Conservation (phyloP, 2,888 invertebrate genomes). For the Microctonus brassicae region DNA sequence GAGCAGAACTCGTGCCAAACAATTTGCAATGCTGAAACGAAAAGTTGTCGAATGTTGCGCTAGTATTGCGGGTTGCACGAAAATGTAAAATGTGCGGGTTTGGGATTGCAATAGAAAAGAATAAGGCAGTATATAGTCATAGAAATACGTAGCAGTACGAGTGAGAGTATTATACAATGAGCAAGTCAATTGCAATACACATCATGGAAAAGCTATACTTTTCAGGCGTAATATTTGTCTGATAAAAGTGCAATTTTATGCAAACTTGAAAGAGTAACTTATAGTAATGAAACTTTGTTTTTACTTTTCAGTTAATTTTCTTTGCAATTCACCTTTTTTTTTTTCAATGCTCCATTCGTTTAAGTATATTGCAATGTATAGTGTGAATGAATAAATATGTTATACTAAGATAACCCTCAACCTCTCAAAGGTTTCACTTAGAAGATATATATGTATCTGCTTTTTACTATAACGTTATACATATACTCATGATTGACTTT, state of each 20-base stretch:
- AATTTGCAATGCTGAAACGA: constrained; percentile 67
- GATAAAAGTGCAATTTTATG: neutral
- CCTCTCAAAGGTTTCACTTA: neutral
- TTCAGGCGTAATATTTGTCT: neutral
- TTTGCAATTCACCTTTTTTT: neutral
- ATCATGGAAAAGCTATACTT: neutral
- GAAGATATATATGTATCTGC: neutral
- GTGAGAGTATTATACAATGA: neutral
- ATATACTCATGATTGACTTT: neutral
- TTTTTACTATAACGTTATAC: neutral
- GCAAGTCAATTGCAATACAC: constrained; percentile 3
- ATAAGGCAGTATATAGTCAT: neutral
- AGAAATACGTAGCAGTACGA: too few relatives aligned
- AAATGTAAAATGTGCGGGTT: constrained; percentile 34
- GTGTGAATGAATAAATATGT: neutral
- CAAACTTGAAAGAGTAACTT: neutral
- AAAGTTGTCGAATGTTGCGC: constrained; percentile 60
- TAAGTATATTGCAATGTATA: neutral
- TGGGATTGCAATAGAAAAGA: constrained; percentile 28
- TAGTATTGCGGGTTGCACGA: constrained; percentile 32
- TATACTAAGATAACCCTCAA: neutral
- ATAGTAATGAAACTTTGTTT: neutral
- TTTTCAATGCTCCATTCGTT: neutral
- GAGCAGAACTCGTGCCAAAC: constrained; percentile 59
- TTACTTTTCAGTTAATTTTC: neutral